phyloP scores from a whole-genome alignment of 2,888 invertebrate species.

The Callosobruchus maculatus region DNA sequence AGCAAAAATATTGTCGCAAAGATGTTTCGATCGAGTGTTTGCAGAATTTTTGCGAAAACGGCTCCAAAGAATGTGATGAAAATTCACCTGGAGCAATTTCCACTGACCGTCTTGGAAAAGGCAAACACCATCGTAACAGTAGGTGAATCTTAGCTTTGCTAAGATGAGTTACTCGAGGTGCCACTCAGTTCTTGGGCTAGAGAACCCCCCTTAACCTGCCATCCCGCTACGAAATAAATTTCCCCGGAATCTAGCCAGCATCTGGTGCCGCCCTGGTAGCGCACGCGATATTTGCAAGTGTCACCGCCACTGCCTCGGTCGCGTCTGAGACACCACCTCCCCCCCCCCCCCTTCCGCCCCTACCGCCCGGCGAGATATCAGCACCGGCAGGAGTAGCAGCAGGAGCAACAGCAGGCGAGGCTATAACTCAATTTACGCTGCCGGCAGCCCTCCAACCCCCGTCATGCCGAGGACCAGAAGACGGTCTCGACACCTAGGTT shows the following conservation, averaged over 20 bases:
- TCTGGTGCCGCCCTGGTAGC: background rate
- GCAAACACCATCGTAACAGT: too few species aligned
- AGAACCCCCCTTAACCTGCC: too few species aligned
- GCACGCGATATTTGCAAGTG: constrained; percentile 11
- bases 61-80: too few species aligned
- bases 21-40: too few species aligned
- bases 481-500: constrained; percentile 11
- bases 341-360: constrained; percentile 19
- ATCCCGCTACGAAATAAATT: background rate
- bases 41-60: too few species aligned
- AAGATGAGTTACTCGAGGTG: too few species aligned
- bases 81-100: too few species aligned
- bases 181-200: too few species aligned
- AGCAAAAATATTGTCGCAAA: too few species aligned
- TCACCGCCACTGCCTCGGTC: constrained; percentile 17
- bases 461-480: background rate
- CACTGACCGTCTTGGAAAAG: too few species aligned
- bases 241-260: background rate
- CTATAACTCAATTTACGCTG: constrained; percentile 46
- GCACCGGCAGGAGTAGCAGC: constrained; percentile 19
- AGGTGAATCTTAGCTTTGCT: too few species aligned
- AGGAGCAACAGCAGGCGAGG: constrained; percentile 40
- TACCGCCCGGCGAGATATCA: constrained; percentile 31
- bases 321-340: constrained; percentile 26
- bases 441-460: constrained; percentile 19